phyloP scores from a whole-genome alignment of 2,113 vertebrate genomes.

The Spea multiplicata region DNA sequence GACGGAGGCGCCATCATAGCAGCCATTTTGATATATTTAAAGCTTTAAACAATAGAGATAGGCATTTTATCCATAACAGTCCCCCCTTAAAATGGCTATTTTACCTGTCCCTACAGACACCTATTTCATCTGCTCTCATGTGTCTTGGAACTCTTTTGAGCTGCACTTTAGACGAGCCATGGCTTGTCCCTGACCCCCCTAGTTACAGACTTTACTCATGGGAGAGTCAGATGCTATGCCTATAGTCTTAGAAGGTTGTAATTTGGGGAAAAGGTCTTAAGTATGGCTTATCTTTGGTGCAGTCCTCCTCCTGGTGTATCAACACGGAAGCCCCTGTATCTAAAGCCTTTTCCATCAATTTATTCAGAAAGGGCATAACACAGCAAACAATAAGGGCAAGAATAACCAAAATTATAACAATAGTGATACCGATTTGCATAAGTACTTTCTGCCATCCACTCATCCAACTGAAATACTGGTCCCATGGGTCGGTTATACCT shows the following conservation, averaged over 20 bases:
- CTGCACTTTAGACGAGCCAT: background rate
- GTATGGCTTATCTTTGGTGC: background rate
- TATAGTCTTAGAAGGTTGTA: background rate
- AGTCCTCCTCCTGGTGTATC: background rate
- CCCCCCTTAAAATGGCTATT: background rate
- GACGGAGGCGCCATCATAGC: too few relatives aligned
- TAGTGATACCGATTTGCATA: background rate
- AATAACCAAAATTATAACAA: background rate
- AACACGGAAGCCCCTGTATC: background rate
- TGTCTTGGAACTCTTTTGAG: slow-evolving; percentile 1
- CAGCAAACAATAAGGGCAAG: too few relatives aligned
- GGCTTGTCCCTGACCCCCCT: background rate
- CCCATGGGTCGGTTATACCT: too few relatives aligned
- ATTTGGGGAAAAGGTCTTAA: background rate
- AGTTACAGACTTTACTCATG: slow-evolving; percentile 8
- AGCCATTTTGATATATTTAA: too few relatives aligned
- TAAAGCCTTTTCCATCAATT: too few relatives aligned
- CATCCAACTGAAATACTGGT: too few relatives aligned
- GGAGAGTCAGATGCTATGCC: background rate
- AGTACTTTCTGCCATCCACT: background rate
- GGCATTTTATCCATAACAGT: too few relatives aligned
- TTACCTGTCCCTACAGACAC: background rate
- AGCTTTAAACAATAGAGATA: too few relatives aligned
- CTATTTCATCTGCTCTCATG: background rate
- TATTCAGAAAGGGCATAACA: too few relatives aligned